A percentile compares a stretch with the other conserved stretches of the same genome.
phyloP scores from a whole-genome alignment of 2,113 vertebrate genomes.

The Phaetusa simplex region DNA sequence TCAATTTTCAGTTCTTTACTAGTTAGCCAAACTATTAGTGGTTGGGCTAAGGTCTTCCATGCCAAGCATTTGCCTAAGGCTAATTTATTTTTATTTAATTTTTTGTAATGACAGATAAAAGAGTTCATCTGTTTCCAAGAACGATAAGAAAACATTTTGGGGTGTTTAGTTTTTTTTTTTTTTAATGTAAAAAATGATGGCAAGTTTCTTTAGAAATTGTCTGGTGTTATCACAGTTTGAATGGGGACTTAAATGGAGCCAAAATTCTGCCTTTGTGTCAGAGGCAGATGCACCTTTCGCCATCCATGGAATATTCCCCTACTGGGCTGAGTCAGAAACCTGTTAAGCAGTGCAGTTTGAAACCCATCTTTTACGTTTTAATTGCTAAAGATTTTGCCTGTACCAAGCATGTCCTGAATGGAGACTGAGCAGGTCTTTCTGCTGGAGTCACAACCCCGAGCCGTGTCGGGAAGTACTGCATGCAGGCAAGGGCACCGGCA shows the following conservation, averaged over 20 bases:
- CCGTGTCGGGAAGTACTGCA: fast-evolving
- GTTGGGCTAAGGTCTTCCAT: background rate
- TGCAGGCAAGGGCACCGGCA: background rate
- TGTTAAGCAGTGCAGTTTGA: background rate
- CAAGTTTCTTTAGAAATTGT: background rate
- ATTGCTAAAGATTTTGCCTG: background rate
- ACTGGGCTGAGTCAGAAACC: background rate
- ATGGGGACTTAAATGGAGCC: background rate
- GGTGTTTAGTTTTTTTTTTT: background rate
- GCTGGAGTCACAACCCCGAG: background rate
- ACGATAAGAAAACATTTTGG: background rate
- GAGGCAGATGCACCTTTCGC: background rate
- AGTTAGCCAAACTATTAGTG: background rate
- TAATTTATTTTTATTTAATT: background rate
- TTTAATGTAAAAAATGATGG: background rate
- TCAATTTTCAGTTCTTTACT: background rate
- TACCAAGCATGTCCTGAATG: background rate
- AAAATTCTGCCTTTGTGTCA: background rate
- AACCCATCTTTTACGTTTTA: background rate
- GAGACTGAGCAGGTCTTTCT: background rate
- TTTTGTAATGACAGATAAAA: background rate
- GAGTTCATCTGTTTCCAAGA: background rate
- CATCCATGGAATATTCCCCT: background rate
- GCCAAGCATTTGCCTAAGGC: background rate
- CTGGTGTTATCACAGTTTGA: background rate